Percentiles rank a stretch among this genome's conserved stretches.
phyloP scores from a whole-genome alignment of 2,888 invertebrate genomes.

The Ypsolopha scabrella region DNA sequence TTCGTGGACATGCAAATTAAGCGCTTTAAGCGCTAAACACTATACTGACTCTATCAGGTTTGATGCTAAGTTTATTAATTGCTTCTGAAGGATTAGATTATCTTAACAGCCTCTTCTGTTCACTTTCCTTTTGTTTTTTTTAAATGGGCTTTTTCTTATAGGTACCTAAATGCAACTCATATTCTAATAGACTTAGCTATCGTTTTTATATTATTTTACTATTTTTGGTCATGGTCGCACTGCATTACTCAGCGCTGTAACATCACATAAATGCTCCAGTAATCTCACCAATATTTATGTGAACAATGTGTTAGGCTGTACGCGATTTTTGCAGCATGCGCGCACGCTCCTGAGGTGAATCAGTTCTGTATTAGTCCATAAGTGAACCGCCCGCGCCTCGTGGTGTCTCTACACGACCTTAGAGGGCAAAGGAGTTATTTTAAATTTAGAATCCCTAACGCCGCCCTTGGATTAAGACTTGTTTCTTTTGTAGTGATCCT shows the following conservation, averaged over 20 bases:
- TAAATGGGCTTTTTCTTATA: too few relatives aligned
- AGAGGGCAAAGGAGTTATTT: constrained; percentile 45
- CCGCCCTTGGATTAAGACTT: constrained; percentile 18
- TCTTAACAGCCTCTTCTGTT: too few relatives aligned
- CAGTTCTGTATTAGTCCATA: constrained; percentile 64
- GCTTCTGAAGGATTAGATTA: too few relatives aligned
- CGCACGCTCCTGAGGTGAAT: constrained; percentile 43
- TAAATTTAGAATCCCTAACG: constrained; percentile 56
- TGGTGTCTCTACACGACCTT: constrained; percentile 1
- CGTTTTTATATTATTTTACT: too few relatives aligned
- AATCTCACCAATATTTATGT: constrained; percentile 45
- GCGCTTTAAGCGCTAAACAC: constrained; percentile 2
- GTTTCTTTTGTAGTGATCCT: constrained; percentile 23
- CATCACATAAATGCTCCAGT: constrained; percentile 19
- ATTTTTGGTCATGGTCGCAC: too few relatives aligned
- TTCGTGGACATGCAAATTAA: not conserved
- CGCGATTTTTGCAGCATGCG: constrained; percentile 54
- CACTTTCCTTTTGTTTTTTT: too few relatives aligned
- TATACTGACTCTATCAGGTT: too few relatives aligned
- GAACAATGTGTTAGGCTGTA: constrained; percentile 51
- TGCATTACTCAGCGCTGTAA: constrained; percentile 12
- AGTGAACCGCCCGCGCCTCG: constrained; percentile 57
- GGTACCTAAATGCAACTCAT: too few relatives aligned
- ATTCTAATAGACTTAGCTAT: too few relatives aligned
- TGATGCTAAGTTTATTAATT: too few relatives aligned